phyloP scores from a whole-genome alignment of 2,888 invertebrate genomes.

The Bedellia somnulentella region DNA sequence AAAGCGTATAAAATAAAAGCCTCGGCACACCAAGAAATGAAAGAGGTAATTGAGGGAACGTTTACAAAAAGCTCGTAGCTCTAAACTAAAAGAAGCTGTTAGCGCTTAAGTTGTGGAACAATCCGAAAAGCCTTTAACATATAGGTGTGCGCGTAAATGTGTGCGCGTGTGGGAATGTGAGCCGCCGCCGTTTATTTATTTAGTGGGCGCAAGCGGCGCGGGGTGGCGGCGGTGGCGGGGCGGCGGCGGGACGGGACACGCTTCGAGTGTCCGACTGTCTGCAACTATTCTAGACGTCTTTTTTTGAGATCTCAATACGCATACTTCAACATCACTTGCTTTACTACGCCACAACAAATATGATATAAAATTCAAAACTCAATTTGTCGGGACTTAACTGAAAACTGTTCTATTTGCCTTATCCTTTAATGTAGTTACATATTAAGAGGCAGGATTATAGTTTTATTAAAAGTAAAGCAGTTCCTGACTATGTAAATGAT shows the following conservation, averaged over 20 bases:
- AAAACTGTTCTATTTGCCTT: too few relatives aligned
- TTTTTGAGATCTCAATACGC: neutral
- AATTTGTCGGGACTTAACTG: too few relatives aligned
- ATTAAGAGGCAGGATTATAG: too few relatives aligned
- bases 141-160: slow-evolving; percentile 10
- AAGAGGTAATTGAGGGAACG: slow-evolving; percentile 41
- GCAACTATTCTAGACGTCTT: neutral
- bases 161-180: slow-evolving; percentile 3
- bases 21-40: slow-evolving; percentile 29
- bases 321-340: neutral
- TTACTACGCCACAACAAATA: too few relatives aligned
- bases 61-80: slow-evolving; percentile 32
- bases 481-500: too few relatives aligned
- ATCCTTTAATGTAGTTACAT: too few relatives aligned
- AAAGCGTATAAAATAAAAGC: slow-evolving; percentile 40
- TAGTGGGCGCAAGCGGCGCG: slow-evolving; percentile 1
- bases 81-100: slow-evolving; percentile 41
- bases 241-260: neutral
- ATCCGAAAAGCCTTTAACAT: slow-evolving; percentile 22
- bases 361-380: too few relatives aligned
- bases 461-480: too few relatives aligned
- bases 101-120: slow-evolving; percentile 26
- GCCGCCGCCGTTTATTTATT: slow-evolving; percentile 4
- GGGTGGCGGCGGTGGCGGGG: neutral
- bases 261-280: neutral